Conservation (phyloP, 2,888 invertebrate species). For the Camptogramma bilineatum region DNA sequence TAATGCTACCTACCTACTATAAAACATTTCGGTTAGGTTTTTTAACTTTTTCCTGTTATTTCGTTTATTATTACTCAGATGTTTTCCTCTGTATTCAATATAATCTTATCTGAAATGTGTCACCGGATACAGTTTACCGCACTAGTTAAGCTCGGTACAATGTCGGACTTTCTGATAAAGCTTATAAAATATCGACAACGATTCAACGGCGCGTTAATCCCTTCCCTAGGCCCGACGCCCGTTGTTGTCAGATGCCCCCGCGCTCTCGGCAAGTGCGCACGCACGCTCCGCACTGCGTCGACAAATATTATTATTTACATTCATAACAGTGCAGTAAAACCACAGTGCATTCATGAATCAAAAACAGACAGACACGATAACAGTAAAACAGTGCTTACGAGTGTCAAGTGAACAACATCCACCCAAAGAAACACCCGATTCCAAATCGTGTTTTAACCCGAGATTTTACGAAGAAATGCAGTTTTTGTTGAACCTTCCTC, state of each 20-base stretch:
- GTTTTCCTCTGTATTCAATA: too few relatives aligned
- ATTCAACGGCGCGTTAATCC: background rate
- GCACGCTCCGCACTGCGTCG: constrained; percentile 35
- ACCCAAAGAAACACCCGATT: constrained; percentile 29
- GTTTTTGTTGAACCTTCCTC: constrained; percentile 15
- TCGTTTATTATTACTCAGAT: too few relatives aligned
- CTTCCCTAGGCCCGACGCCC: background rate
- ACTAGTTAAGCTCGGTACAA: too few relatives aligned
- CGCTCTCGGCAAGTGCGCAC: constrained; percentile 50
- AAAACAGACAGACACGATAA: constrained; percentile 28
- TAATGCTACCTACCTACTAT: too few relatives aligned
- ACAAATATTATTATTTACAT: constrained; percentile 33
- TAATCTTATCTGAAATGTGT: too few relatives aligned
- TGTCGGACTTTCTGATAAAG: background rate
- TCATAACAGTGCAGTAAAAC: constrained; percentile 24
- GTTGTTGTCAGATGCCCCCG: constrained; percentile 44
- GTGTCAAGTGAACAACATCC: constrained; percentile 32
- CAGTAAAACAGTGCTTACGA: constrained; percentile 16
- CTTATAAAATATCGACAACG: background rate
- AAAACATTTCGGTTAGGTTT: too few relatives aligned
- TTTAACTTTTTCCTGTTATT: too few relatives aligned
- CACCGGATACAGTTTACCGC: too few relatives aligned
- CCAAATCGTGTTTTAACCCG: constrained; percentile 15
- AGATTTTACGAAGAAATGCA: constrained; percentile 28
- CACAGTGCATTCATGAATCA: constrained; percentile 29